A percentile compares a stretch with the other conserved stretches of the same genome.
Conservation (phyloP, 2,113 vertebrate genomes). For the Lamprologus speciosus region DNA sequence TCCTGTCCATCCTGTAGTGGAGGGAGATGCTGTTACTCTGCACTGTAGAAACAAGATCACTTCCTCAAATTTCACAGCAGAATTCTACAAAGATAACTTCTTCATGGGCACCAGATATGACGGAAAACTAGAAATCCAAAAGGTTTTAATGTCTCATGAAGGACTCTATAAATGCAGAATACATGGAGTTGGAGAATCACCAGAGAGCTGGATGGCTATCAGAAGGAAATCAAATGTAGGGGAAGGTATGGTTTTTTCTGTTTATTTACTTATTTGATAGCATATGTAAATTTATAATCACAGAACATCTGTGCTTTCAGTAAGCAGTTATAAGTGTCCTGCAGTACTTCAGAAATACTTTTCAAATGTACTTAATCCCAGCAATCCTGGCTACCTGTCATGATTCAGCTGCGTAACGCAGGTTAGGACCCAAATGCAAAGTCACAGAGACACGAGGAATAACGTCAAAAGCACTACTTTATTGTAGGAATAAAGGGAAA, state of each 20-base stretch:
- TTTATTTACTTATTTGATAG: neutral
- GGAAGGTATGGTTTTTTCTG: neutral
- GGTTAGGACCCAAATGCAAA: neutral
- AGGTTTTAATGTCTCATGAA: neutral
- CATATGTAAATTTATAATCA: neutral
- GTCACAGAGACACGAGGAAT: accelerated
- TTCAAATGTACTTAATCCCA: neutral
- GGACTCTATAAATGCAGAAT: constrained; percentile 1
- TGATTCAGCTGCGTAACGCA: accelerated
- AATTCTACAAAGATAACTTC: neutral
- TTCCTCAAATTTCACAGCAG: neutral
- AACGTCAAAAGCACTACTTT: accelerated
- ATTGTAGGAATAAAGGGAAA: neutral
- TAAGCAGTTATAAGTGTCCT: neutral
- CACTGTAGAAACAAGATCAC: accelerated
- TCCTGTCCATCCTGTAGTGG: neutral
- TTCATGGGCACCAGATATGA: neutral
- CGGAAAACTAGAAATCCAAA: neutral
- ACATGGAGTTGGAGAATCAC: neutral
- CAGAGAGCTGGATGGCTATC: neutral
- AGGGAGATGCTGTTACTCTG: neutral
- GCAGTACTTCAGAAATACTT: accelerated
- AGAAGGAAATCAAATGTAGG: neutral
- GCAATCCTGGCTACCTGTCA: neutral
- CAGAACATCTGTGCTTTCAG: accelerated